Base-by-base conservation (phyloP, 64 coral and sea anemone genomes). In the Platygyra sinensis region DNA sequence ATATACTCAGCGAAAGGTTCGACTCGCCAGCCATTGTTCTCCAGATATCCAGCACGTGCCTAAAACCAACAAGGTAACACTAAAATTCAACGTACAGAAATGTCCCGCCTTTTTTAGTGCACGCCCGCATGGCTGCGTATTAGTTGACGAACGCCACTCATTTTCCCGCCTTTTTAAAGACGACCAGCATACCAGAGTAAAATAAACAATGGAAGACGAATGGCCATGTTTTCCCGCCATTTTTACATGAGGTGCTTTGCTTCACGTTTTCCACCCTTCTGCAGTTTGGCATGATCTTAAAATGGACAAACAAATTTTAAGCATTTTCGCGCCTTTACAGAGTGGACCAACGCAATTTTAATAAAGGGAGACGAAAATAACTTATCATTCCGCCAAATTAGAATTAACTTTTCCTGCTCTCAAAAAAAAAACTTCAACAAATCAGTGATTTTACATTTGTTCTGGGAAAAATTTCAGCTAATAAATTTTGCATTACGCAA, bases 1-100 rank as follows among this genome's bases (percentile, higher is more conserved):
- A 95, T 55, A 99, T 93, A 63, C 94, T 93, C 0, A 95, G 89
- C 0, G 94, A 88, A 11, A 99, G 91, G 30, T 86, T 93, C 2
- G 97, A 62, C n/a, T 99, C 97, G 18, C 97, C 94, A 14, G 91
- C 97, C 77, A 99, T 50, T 18, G 94, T 99, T 88, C 73, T 96
- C 97, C 97, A 99, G 65, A 99, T 91, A 57, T 96, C 94, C 67
- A 96, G 55, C 49, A 90, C 80, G 54, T 99, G 91, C 62, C 97
- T 99, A 59, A 52, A 93, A 89, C 10, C 10, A 25, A 19, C 33
- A 60, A 11, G 30, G 30, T 33, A 90, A 9, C 5, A 31, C 8
- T 12, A 18, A 50, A 57, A 33, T 8, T 18, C 75, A 63, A 24
- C 19, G 64, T 16, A 67, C n/a, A 5, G 22, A 69, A 69, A n/a